These are phyloP conservation scores for Zeus faber DNA, from an alignment of 2,113 vertebrate genomes.

Conservation along the genomic window DNA sequence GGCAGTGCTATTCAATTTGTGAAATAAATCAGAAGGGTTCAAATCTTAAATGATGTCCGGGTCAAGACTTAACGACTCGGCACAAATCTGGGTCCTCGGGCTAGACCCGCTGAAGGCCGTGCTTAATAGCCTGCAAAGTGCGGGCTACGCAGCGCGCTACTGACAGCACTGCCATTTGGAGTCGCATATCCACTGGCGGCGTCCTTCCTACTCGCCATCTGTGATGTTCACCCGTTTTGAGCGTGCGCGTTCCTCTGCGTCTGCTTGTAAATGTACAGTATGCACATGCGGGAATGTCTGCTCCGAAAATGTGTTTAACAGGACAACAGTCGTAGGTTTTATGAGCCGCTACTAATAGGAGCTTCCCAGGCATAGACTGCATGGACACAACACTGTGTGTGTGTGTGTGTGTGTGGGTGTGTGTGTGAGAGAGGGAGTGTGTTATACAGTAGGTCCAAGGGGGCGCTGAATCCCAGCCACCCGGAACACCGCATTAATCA, in stretches of 20 bases:
- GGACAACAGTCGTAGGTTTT: constrained; percentile 46
- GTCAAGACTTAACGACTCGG: too few relatives aligned
- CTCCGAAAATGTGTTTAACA: constrained; percentile 53
- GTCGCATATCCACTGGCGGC: not conserved
- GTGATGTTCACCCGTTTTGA: too few relatives aligned
- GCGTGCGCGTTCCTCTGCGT: not conserved
- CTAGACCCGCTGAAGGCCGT: too few relatives aligned
- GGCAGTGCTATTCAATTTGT: too few relatives aligned
- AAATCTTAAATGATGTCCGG: too few relatives aligned
- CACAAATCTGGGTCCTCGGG: too few relatives aligned
- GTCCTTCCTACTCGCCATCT: not conserved
- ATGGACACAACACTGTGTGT: constrained; percentile 22
- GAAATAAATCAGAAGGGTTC: too few relatives aligned
- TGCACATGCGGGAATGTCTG: constrained; percentile 10
- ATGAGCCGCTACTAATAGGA: constrained; percentile 67
- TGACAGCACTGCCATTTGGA: not conserved
- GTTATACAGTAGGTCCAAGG: not conserved
- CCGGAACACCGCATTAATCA: not conserved
- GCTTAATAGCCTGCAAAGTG: too few relatives aligned
- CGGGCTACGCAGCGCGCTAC: too few relatives aligned
- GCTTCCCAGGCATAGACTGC: constrained; percentile 59
- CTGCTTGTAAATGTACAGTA: not conserved
- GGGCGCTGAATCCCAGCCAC: not conserved
- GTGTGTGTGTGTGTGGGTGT: constrained; percentile 26
- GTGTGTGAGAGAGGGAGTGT: constrained; percentile 1